Conservation (phyloP, 2,797 vertebrate species). For the Tamandua tetradactyla region DNA sequence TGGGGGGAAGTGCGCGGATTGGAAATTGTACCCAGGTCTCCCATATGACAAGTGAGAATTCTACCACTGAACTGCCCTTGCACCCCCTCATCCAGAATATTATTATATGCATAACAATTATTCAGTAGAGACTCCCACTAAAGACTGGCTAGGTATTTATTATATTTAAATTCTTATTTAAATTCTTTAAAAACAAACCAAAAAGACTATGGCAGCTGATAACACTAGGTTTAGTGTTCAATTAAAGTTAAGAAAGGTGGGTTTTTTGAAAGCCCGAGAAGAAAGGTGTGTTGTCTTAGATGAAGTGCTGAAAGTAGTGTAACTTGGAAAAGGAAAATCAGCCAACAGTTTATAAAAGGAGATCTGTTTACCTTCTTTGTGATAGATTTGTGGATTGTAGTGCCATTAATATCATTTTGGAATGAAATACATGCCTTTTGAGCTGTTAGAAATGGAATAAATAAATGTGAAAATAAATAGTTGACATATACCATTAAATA, state of each 20-base stretch:
- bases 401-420: neutral
- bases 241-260: slow-evolving; percentile 20
- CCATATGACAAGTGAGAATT: too few species aligned
- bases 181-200: neutral
- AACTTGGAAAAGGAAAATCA: neutral
- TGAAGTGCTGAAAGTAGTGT: neutral
- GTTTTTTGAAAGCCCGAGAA: neutral
- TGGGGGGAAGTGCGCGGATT: too few species aligned
- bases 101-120: neutral
- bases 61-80: too few species aligned
- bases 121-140: neutral
- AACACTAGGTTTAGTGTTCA: neutral
- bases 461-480: neutral
- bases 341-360: neutral
- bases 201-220: neutral
- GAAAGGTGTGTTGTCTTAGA: neutral
- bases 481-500: neutral
- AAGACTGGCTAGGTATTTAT: neutral
- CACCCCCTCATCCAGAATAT: neutral
- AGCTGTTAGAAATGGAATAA: neutral
- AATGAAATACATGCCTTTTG: neutral
- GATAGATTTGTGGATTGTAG: neutral
- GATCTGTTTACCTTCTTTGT: neutral
- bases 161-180: slow-evolving; percentile 14
- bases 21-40: too few species aligned